These are phyloP conservation scores for Nesoenas mayeri DNA, from an alignment of 2,113 vertebrate species.

Conservation along the genomic window DNA sequence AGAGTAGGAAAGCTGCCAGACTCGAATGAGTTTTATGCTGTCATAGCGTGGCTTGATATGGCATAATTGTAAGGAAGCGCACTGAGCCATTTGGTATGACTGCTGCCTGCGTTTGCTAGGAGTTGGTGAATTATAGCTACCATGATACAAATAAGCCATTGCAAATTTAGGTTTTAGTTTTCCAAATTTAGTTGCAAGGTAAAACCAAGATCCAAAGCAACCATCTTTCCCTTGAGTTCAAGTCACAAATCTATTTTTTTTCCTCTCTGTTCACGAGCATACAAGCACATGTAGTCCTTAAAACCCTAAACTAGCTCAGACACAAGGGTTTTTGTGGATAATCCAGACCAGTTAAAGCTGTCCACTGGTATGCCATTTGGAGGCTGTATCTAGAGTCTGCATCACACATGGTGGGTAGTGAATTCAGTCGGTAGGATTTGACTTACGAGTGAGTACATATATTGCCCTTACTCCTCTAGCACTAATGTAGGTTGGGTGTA, in stretches of 20 bases:
- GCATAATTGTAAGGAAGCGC: fast-evolving
- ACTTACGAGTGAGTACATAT: background rate
- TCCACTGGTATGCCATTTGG: background rate
- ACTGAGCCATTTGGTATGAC: fast-evolving
- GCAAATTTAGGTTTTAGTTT: background rate
- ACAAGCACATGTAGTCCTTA: background rate
- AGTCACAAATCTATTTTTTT: background rate
- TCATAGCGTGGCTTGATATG: background rate
- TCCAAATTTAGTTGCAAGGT: background rate
- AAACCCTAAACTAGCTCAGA: background rate
- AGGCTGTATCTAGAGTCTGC: background rate
- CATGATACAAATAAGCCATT: background rate
- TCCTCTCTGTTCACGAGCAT: background rate
- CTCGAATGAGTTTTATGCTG: background rate
- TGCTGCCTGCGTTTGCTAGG: background rate
- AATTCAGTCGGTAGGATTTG: background rate
- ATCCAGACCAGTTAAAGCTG: background rate
- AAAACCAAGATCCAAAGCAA: background rate
- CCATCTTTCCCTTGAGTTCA: background rate
- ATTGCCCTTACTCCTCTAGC: background rate
- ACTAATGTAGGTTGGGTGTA: background rate
- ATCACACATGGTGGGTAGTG: background rate
- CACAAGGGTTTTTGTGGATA: background rate
- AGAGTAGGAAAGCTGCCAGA: background rate
- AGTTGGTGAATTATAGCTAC: background rate